phyloP scores from a whole-genome alignment of 2,888 invertebrate species.

The Panorpa germanica region DNA sequence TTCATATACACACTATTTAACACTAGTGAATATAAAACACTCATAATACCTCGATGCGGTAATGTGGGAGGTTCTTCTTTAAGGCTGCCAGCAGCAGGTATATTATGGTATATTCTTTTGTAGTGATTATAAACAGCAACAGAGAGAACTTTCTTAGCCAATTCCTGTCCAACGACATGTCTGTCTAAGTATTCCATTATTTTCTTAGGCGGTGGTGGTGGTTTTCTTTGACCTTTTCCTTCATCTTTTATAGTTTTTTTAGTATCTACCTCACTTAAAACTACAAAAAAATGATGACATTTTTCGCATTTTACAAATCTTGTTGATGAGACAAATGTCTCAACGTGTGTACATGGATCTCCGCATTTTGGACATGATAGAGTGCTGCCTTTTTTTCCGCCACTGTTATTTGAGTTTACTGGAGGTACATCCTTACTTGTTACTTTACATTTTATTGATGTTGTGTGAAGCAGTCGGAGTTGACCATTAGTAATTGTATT shows the following conservation, averaged over 20 bases:
- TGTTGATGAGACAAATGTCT: conserved; percentile 92
- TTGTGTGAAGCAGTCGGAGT: no score
- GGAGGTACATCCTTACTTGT: no score
- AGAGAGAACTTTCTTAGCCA: conserved; percentile 92
- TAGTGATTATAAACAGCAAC: conserved; percentile 99
- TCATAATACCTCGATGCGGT: conserved; percentile 59
- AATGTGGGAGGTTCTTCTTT: conserved; percentile 45
- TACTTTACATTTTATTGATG: no score
- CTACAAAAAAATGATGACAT: conserved; percentile 95
- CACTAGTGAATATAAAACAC: no score
- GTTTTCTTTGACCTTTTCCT: conserved; percentile 46
- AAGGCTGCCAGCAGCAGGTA: conserved; percentile 40
- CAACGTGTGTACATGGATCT: conserved; percentile 92
- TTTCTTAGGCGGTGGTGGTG: conserved; percentile 91
- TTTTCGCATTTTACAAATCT: conserved; percentile 96
- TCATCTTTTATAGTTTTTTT: conserved; percentile 73
- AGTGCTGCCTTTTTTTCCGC: conserved; percentile 51
- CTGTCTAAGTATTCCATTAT: conserved; percentile 92
- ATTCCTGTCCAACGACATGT: conserved; percentile 93
- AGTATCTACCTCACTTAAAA: conserved; percentile 81
- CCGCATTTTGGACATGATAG: conserved; percentile 93
- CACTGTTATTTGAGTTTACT: conserved; percentile 23
- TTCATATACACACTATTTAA: no score
- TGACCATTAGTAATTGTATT: no score
- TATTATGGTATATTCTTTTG: conserved; percentile 90